Evolutionary conservation across 2,888 invertebrate species (phyloP).

Genomic region (Cryptophagus acutangulus): DNA sequence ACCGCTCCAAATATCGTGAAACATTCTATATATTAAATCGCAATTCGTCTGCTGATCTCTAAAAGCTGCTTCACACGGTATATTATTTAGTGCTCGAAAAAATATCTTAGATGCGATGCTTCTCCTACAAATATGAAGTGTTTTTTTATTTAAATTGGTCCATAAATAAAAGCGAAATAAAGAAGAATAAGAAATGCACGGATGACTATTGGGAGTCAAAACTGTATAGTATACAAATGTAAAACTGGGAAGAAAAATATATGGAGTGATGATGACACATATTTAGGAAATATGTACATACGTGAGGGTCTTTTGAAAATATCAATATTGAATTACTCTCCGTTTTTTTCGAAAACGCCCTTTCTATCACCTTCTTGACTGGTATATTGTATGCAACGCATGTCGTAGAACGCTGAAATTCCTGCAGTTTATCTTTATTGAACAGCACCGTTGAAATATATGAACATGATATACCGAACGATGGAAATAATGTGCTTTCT

Average conservation of each 20-base stretch:
- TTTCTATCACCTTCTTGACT: background rate
- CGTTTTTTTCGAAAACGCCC: background rate
- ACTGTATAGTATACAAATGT: no score
- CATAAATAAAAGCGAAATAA: no score
- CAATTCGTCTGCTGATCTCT: no score
- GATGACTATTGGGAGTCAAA: no score
- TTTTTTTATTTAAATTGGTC: no score
- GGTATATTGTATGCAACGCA: slow-evolving; percentile 1
- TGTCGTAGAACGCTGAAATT: background rate
- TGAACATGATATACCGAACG: slow-evolving; percentile 6
- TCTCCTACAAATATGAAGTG: no score
- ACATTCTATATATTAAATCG: no score
- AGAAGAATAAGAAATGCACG: slow-evolving; percentile 1
- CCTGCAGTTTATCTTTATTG: slow-evolving; percentile 10
- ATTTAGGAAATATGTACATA: no score
- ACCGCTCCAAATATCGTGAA: no score
- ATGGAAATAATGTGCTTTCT: background rate
- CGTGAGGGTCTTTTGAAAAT: background rate
- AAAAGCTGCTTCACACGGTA: no score
- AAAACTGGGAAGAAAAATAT: slow-evolving; percentile 3
- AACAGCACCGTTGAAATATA: slow-evolving; percentile 8
- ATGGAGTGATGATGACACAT: slow-evolving; percentile 3
- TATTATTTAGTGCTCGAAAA: no score
- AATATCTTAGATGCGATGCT: no score
- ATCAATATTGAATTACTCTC: background rate